These are phyloP conservation scores for Autographa pulchrina DNA, from an alignment of 2,888 invertebrate genomes.

Conservation along the genomic window DNA sequence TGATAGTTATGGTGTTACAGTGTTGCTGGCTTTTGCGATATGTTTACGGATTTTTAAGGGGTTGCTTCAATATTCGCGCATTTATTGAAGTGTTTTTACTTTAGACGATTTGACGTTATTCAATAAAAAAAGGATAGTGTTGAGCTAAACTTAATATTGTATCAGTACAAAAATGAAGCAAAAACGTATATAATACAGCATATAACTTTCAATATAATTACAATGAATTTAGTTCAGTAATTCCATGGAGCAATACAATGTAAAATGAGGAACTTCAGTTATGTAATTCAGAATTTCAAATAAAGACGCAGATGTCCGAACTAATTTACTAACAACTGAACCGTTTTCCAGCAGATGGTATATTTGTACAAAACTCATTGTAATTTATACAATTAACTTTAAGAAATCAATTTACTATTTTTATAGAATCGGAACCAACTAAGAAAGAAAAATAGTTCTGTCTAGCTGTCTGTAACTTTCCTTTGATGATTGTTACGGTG, in stretches of 20 bases:
- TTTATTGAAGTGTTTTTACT: background rate
- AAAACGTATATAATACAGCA: too few relatives aligned
- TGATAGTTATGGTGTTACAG: conserved; percentile 45
- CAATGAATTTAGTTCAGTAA: background rate
- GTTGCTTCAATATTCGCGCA: conserved; percentile 9
- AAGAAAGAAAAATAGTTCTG: too few relatives aligned
- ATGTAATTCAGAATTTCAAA: conserved; percentile 42
- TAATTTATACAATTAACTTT: conserved; percentile 47
- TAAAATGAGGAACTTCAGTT: conserved; percentile 8
- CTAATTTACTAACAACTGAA: conserved; percentile 36
- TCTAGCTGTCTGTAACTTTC: too few relatives aligned
- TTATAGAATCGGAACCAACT: background rate
- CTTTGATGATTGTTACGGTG: too few relatives aligned
- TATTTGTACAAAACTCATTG: conserved; percentile 44
- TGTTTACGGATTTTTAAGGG: conserved; percentile 26
- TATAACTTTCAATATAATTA: background rate
- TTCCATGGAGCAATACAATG: conserved; percentile 12
- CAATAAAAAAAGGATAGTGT: background rate
- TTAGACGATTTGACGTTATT: background rate
- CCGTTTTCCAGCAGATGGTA: conserved; percentile 40
- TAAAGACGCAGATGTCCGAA: conserved; percentile 43
- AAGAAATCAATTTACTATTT: conserved; percentile 21
- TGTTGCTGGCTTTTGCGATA: conserved; percentile 18
- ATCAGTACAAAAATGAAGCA: too few relatives aligned
- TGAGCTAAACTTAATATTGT: background rate